These are phyloP conservation scores for Rostratula benghalensis DNA, from an alignment of 2,113 vertebrate species.

Conservation along the genomic window DNA sequence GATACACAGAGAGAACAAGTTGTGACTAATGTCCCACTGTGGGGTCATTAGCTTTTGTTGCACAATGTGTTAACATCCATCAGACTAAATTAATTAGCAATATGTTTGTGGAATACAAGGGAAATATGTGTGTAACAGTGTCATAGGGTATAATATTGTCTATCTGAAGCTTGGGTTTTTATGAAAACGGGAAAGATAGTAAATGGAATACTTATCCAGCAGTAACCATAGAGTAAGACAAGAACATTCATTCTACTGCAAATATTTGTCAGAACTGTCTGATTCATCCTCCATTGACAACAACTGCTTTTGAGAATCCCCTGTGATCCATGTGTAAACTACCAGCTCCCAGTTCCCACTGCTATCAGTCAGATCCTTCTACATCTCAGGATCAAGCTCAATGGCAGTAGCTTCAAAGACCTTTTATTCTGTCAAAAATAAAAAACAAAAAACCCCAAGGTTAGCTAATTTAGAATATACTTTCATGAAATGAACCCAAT, in stretches of 20 bases:
- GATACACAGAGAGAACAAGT: not conserved
- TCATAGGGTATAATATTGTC: not conserved
- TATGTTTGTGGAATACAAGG: not conserved
- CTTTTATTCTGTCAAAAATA: not conserved
- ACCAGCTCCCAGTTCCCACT: not conserved
- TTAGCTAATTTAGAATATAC: not conserved
- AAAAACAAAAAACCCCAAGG: not conserved
- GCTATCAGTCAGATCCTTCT: not conserved
- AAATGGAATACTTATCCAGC: not conserved
- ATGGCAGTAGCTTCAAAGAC: not conserved
- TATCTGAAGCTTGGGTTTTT: not conserved
- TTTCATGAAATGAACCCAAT: slow-evolving; percentile 38
- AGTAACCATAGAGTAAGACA: not conserved
- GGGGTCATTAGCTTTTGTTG: not conserved
- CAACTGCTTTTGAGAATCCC: not conserved
- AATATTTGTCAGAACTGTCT: not conserved
- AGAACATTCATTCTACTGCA: not conserved
- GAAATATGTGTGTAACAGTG: not conserved
- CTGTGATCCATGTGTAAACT: not conserved
- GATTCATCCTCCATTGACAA: not conserved
- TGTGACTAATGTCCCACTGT: not conserved
- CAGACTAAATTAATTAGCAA: not conserved
- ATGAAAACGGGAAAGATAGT: not conserved
- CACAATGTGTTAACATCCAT: not conserved
- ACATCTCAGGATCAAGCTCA: not conserved